Percentiles rank a stretch among this genome's conserved stretches.
Conservation (phyloP, 1,140 invertebrate genomes). For the Drosophila sturtevanti region DNA sequence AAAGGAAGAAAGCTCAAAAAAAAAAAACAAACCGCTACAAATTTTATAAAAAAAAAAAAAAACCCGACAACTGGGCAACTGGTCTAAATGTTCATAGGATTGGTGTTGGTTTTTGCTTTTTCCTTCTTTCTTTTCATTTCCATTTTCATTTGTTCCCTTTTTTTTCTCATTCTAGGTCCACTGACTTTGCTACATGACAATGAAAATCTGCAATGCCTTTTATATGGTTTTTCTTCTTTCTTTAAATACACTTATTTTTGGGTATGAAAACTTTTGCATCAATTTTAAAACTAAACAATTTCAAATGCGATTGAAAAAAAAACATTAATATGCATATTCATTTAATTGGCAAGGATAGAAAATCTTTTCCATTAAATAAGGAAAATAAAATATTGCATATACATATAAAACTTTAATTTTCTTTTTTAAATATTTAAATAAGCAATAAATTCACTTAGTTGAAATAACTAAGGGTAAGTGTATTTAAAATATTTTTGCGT, state of each 20-base stretch:
- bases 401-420: too few relatives aligned
- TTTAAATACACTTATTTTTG: background rate
- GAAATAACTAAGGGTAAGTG: background rate
- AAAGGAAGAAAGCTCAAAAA: background rate
- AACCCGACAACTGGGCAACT: constrained; percentile 45
- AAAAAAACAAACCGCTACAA: constrained; percentile 48
- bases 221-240: constrained; percentile 29
- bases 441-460: too few relatives aligned
- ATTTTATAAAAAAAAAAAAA: constrained; percentile 59
- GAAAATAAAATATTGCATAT: too few relatives aligned
- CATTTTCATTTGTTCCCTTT: constrained; percentile 26
- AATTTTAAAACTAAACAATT: background rate
- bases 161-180: constrained; percentile 28
- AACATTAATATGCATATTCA: too few relatives aligned
- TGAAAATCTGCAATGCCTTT: constrained; percentile 73
- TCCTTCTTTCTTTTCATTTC: constrained; percentile 21
- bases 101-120: constrained; percentile 61
- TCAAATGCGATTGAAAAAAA: too few relatives aligned
- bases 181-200: constrained; percentile 78
- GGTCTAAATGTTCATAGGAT: constrained; percentile 59
- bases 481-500: background rate
- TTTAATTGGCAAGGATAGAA: too few relatives aligned
- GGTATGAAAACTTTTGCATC: background rate
- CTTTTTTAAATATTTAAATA: too few relatives aligned
- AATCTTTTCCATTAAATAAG: too few relatives aligned